Base-by-base conservation (phyloP, 2,888 invertebrate species). In the Strigamia maritima region DNA sequence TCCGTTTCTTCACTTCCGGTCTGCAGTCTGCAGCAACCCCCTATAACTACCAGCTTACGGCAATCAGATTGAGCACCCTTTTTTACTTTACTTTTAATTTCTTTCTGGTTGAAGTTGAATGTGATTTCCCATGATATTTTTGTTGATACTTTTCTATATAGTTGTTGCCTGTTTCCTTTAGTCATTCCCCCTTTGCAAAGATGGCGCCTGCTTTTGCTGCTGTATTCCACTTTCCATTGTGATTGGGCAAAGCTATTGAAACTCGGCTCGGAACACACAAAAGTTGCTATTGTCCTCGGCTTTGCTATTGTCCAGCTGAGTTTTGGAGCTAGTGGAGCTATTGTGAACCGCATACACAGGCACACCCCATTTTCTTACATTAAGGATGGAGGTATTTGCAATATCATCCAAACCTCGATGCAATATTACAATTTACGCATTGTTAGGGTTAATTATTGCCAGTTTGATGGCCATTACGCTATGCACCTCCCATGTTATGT, bases 161-260 rank as follows among this genome's bases (percentile, higher is more conserved):
- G 70, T 70, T 70, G 70, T 70, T 70, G 70, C 26, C 70, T 70
- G 70, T 70, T 70, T 70, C 70, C 70, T 70, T 70, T 70, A 70
- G 70, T 70, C 16, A 70, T 70, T 70, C 28, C 28, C 70, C 70
- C 70, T 28, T 28, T 70, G 26, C 24, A 26, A 65, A 70, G 70
- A 70, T 70, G 70, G 70, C 70, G 70, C 28, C 70, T 28, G 70
- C 70, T 70, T 70, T 70, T 28, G 70, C 70, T 70, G 70, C 70
- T 70, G 70, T 70, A 70, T 70, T 70, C 70, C 70, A 70, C 70
- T 70, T 70, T 70, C 70, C 70, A 70, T 70, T 70, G 70, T 70
- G 70, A 70, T 70, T 70, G 70, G 70, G 70, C 70, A 70, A 26
- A 70, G 70, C 70, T 28, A 70, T 70, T 70, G 70, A 70, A 70